Conservation (phyloP, 2,888 invertebrate genomes). For the Deilephila porcellus region DNA sequence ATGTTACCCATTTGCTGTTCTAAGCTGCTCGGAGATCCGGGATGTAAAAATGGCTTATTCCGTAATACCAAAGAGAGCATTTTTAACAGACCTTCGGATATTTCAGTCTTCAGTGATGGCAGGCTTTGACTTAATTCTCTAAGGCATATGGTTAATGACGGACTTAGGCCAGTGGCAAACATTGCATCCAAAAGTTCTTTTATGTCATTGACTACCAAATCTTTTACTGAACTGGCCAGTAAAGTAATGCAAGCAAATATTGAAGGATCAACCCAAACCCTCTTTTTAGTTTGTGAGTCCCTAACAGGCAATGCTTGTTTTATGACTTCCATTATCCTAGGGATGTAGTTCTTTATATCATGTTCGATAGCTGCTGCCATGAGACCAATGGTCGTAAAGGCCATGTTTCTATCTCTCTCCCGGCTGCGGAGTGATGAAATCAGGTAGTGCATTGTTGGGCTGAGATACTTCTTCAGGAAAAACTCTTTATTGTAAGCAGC, state of each 20-base stretch:
- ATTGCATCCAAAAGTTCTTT: constrained; percentile 95
- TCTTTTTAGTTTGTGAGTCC: constrained; percentile 91
- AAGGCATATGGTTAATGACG: constrained; percentile 95
- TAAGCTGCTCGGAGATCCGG: constrained; percentile 89
- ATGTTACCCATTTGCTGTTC: constrained; percentile 80
- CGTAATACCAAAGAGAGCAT: constrained; percentile 96
- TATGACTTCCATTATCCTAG: constrained; percentile 93
- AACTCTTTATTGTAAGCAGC: constrained; percentile 95
- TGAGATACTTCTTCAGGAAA: constrained; percentile 91
- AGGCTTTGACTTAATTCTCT: constrained; percentile 95
- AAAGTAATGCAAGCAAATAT: constrained; percentile 97
- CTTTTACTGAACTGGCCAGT: constrained; percentile 93
- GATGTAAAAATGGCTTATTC: constrained; percentile 93
- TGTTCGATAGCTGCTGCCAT: constrained; percentile 95
- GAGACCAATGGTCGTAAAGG: constrained; percentile 95
- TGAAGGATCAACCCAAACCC: constrained; percentile 91
- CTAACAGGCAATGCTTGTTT: constrained; percentile 90
- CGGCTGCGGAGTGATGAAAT: constrained; percentile 90
- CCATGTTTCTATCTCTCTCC: constrained; percentile 93
- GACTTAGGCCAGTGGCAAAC: constrained; percentile 95
- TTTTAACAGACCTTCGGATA: constrained; percentile 96
- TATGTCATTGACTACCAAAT: constrained; percentile 90
- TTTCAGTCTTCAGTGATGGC: constrained; percentile 93
- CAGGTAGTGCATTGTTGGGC: constrained; percentile 90
- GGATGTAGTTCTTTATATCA: constrained; percentile 91